A percentile compares a stretch with the other conserved stretches of the same genome.
These are phyloP conservation scores for Pogonocherus hispidulus DNA, from an alignment of 2,888 invertebrate genomes.

Conservation along the genomic window DNA sequence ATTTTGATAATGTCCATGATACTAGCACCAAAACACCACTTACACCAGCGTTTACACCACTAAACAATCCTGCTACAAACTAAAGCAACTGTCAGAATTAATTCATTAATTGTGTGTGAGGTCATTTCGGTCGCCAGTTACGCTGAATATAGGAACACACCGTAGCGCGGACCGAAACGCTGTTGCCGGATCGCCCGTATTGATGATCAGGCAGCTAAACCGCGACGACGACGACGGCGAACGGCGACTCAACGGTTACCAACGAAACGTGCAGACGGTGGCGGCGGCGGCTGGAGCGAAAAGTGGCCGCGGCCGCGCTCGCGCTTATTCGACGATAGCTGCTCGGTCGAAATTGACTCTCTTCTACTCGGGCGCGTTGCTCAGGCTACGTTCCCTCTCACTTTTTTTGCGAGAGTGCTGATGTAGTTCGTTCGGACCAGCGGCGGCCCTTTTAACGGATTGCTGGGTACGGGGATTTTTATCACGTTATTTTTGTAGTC, in stretches of 20 bases:
- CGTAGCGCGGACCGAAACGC: conserved; percentile 56
- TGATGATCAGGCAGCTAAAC: conserved; percentile 49
- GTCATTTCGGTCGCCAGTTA: conserved; percentile 66
- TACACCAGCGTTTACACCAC: conserved; percentile 43
- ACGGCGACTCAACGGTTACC: conserved; percentile 43
- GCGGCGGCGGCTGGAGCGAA: background rate
- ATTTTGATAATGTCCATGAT: conserved; percentile 53
- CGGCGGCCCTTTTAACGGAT: no score
- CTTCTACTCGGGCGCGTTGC: conserved; percentile 28
- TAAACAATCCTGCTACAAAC: conserved; percentile 40
- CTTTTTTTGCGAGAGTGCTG: conserved; percentile 13
- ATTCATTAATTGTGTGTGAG: conserved; percentile 66
- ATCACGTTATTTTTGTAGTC: no score
- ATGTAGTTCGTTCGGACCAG: no score
- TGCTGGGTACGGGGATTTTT: no score
- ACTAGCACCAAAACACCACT: conserved; percentile 34
- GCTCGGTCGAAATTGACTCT: conserved; percentile 11
- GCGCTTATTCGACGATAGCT: conserved; percentile 38
- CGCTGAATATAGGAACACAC: conserved; percentile 57
- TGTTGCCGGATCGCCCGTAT: conserved; percentile 59
- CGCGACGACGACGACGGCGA: conserved; percentile 33
- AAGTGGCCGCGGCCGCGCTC: conserved; percentile 32
- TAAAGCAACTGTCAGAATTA: conserved; percentile 64
- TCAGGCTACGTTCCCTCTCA: conserved; percentile 12
- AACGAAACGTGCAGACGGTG: conserved; percentile 33